phyloP scores from a whole-genome alignment of 2,797 vertebrate genomes.

The Anas capensis region DNA sequence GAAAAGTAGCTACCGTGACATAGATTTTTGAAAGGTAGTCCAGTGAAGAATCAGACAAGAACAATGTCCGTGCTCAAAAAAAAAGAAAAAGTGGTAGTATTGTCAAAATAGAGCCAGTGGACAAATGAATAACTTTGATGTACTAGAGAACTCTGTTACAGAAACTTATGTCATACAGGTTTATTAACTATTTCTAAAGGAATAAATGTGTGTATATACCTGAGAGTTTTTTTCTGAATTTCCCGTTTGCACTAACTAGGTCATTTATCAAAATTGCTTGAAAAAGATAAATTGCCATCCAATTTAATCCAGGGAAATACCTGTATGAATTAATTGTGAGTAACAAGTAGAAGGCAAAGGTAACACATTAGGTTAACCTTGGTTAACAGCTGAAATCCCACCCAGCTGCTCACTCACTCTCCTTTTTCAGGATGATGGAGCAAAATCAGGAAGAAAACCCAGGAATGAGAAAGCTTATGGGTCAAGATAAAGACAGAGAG shows the following conservation, averaged over 20 bases:
- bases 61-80: background rate
- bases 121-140: background rate
- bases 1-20: background rate
- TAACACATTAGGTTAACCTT: background rate
- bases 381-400: background rate
- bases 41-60: background rate
- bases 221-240: background rate
- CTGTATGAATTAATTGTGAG: background rate
- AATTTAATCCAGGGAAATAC: background rate
- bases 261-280: background rate
- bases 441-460: background rate
- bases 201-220: background rate
- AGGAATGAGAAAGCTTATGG: background rate
- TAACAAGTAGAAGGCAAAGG: background rate
- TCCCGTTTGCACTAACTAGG: background rate
- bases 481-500: background rate
- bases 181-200: background rate
- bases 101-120: background rate
- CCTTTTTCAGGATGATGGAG: background rate
- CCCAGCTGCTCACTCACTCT: background rate
- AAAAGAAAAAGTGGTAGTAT: background rate
- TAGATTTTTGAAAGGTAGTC: background rate
- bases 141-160: background rate
- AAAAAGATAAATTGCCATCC: background rate
- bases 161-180: background rate